These are phyloP conservation scores for Oryzias javanicus DNA, from an alignment of 2,113 vertebrate species.

Conservation along the genomic window DNA sequence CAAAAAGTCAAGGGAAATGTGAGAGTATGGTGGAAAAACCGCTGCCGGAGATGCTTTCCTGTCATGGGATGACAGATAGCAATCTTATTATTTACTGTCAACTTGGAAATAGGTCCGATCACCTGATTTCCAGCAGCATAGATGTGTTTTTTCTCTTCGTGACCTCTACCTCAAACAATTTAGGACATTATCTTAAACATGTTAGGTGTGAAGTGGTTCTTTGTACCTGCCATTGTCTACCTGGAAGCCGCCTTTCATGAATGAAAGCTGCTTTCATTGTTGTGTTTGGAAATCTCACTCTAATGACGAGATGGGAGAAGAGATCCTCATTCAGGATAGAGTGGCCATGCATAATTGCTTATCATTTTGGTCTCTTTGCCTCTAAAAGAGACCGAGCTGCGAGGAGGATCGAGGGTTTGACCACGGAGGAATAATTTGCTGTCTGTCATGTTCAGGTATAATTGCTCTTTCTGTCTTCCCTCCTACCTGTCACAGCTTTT, in stretches of 20 bases:
- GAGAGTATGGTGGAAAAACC: conserved; percentile 33
- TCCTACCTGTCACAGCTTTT: conserved; percentile 7
- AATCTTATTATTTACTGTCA: too few species aligned
- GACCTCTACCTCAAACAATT: conserved; percentile 16
- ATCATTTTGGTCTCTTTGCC: conserved; percentile 8
- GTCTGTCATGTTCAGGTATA: neutral
- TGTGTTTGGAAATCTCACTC: conserved; percentile 30
- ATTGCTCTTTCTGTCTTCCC: conserved; percentile 6
- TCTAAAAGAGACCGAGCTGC: neutral
- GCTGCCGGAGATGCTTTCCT: too few species aligned
- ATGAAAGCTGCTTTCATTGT: conserved; percentile 38
- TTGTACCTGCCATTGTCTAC: conserved; percentile 18
- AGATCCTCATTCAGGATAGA: conserved; percentile 14
- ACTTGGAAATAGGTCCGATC: too few species aligned
- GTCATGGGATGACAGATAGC: too few species aligned
- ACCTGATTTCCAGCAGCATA: too few species aligned
- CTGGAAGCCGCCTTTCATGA: conserved; percentile 30
- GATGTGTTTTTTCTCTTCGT: neutral
- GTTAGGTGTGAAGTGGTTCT: conserved; percentile 2
- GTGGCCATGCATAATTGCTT: conserved; percentile 39
- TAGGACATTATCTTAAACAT: conserved; percentile 29
- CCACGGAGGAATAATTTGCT: conserved; percentile 9
- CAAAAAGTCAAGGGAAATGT: conserved; percentile 41
- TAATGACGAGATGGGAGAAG: conserved; percentile 31
- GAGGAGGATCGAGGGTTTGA: conserved; percentile 3